Conservation (phyloP, 2,888 invertebrate genomes). For the Cylindroiulus punctatus region DNA sequence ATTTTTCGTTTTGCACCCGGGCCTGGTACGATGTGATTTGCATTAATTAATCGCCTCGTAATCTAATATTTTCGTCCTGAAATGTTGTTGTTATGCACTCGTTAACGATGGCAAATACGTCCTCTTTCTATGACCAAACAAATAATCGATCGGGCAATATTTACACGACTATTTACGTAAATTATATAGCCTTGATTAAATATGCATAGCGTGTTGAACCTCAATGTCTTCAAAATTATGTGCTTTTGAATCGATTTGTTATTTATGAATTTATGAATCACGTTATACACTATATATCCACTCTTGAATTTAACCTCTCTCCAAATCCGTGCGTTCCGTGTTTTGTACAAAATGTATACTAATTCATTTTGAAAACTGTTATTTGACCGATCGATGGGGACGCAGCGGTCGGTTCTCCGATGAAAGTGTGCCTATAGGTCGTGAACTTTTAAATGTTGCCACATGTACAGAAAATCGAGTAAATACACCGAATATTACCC, state of each 20-base stretch:
- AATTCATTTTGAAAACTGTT: neutral
- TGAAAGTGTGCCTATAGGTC: conserved; percentile 12
- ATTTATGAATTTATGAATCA: neutral
- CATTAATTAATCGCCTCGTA: neutral
- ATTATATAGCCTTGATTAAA: neutral
- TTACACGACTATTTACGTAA: conserved; percentile 4
- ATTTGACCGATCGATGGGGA: neutral
- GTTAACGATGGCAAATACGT: conserved; percentile 7
- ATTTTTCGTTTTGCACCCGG: neutral
- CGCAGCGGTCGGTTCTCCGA: neutral
- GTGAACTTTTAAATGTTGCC: neutral
- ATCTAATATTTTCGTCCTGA: neutral
- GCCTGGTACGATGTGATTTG: neutral
- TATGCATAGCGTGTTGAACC: neutral
- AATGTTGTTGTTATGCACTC: conserved; percentile 1
- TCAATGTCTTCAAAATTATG: neutral
- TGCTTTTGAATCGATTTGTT: conserved; percentile 13
- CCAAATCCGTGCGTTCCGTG: neutral
- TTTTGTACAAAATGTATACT: conserved; percentile 20
- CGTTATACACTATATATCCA: neutral
- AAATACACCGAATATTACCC: too few species aligned
- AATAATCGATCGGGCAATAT: conserved; percentile 8
- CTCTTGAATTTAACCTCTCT: neutral
- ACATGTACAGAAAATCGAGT: neutral
- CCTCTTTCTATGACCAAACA: neutral